These are phyloP conservation scores for Benthosema pterotum DNA, from an alignment of 2,797 vertebrate genomes.

Conservation along the genomic window DNA sequence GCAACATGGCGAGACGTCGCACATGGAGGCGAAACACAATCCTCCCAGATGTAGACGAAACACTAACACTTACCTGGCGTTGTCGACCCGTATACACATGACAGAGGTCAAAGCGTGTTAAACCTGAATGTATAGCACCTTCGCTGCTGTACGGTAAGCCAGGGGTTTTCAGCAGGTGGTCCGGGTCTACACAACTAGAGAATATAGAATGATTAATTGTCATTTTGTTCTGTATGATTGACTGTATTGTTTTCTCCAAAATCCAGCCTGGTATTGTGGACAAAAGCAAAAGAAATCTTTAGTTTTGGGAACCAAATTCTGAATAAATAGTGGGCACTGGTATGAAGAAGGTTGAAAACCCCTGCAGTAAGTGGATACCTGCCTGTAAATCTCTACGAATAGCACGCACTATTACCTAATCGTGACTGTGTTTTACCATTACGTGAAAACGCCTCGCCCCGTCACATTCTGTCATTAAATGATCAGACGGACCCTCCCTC, in stretches of 20 bases:
- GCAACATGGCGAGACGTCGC: conserved; percentile 21
- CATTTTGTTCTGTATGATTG: too few relatives aligned
- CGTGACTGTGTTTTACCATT: conserved; percentile 19
- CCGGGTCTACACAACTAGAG: too few relatives aligned
- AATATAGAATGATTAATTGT: too few relatives aligned
- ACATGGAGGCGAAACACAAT: conserved; percentile 4
- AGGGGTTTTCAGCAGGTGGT: too few relatives aligned
- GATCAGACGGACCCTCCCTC: conserved; percentile 45
- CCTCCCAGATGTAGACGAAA: conserved; percentile 16
- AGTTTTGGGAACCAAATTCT: too few relatives aligned
- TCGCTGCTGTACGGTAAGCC: neutral
- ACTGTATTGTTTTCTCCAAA: too few relatives aligned
- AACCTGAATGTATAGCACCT: too few relatives aligned
- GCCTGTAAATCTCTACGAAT: conserved; percentile 36
- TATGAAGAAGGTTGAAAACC: too few relatives aligned
- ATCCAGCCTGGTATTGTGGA: too few relatives aligned
- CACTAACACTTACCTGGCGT: neutral
- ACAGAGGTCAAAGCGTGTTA: neutral
- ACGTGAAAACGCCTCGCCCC: conserved; percentile 37
- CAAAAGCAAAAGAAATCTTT: too few relatives aligned
- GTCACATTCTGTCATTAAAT: conserved; percentile 41
- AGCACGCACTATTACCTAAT: conserved; percentile 40
- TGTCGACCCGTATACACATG: neutral
- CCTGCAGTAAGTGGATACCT: conserved; percentile 12
- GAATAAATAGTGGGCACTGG: too few relatives aligned